These are phyloP conservation scores for Andrena hattorfiana DNA, from an alignment of 2,888 invertebrate genomes.

Conservation along the genomic window DNA sequence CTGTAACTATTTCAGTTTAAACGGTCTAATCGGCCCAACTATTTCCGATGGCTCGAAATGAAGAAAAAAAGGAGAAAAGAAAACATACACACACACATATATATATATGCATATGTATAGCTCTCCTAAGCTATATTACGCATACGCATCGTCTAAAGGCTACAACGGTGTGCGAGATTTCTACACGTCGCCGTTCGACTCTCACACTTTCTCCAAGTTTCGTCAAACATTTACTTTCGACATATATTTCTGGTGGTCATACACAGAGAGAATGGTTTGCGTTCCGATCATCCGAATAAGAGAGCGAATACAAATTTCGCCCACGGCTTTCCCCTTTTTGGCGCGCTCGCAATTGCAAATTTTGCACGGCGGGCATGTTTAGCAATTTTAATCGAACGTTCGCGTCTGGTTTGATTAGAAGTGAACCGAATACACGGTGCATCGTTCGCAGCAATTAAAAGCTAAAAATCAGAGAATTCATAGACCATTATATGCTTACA, in stretches of 20 bases:
- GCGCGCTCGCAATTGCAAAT: slow-evolving; percentile 37
- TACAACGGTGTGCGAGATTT: slow-evolving; percentile 57
- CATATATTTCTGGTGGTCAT: slow-evolving; percentile 41
- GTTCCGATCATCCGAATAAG: slow-evolving; percentile 35
- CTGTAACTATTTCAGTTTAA: slow-evolving; percentile 32
- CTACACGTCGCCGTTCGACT: slow-evolving; percentile 54
- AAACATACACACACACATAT: slow-evolving; percentile 23
- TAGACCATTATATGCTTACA: too few relatives aligned
- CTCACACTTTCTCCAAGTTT: slow-evolving; percentile 62
- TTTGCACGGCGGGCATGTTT: slow-evolving; percentile 39
- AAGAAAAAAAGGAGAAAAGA: slow-evolving; percentile 40
- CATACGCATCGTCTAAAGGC: slow-evolving; percentile 39
- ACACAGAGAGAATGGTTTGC: slow-evolving; percentile 38
- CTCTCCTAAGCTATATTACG: slow-evolving; percentile 26
- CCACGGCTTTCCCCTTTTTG: background rate
- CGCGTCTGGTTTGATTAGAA: background rate
- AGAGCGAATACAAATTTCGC: slow-evolving; percentile 32
- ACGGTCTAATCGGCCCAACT: slow-evolving; percentile 12
- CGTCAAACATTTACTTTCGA: slow-evolving; percentile 59
- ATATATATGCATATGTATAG: slow-evolving; percentile 14
- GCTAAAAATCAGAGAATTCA: too few relatives aligned
- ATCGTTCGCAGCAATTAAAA: background rate
- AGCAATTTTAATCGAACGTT: slow-evolving; percentile 60
- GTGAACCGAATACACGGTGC: background rate
- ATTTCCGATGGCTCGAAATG: slow-evolving; percentile 36